These are phyloP conservation scores for Naso thynnoides DNA, from an alignment of 2,797 vertebrate genomes.

Conservation along the genomic window DNA sequence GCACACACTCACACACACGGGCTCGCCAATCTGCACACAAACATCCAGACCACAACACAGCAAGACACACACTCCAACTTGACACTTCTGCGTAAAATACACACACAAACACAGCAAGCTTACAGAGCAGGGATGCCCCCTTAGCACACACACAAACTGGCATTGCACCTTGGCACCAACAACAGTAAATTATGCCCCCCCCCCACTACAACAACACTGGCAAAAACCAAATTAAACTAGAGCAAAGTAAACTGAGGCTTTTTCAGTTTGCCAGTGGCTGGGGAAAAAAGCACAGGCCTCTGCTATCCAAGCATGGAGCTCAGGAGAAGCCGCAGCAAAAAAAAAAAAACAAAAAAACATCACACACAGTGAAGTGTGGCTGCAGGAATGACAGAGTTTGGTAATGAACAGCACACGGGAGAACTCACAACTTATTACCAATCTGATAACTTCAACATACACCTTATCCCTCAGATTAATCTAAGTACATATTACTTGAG, in stretches of 20 bases:
- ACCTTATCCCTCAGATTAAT: constrained; percentile 4
- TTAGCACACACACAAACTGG: constrained; percentile 22
- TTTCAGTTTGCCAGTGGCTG: constrained; percentile 20
- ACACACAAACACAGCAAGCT: constrained; percentile 39
- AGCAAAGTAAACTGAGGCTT: constrained; percentile 47
- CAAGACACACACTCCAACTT: constrained; percentile 29
- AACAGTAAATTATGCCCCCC: constrained; percentile 26
- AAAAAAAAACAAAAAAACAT: constrained; percentile 39
- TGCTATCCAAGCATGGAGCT: constrained; percentile 14
- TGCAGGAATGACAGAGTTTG: constrained; percentile 27
- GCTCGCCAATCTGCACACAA: constrained; percentile 18
- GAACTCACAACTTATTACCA: constrained; percentile 30
- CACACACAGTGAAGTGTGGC: constrained; percentile 9
- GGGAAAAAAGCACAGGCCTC: constrained; percentile 8
- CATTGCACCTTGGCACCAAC: constrained; percentile 31
- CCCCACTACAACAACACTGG: constrained; percentile 13
- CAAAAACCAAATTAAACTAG: constrained; percentile 39
- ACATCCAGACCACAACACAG: constrained; percentile 45
- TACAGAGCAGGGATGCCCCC: constrained; percentile 26
- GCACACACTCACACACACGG: constrained; percentile 10
- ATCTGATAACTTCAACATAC: constrained; percentile 19
- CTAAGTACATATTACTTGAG: constrained; percentile 1
- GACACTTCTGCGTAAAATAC: constrained; percentile 35
- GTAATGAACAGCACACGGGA: constrained; percentile 29
- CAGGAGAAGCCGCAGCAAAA: constrained; percentile 31